Conservation (phyloP, 2,113 vertebrate genomes). For the Tricholaema leucomelas region DNA sequence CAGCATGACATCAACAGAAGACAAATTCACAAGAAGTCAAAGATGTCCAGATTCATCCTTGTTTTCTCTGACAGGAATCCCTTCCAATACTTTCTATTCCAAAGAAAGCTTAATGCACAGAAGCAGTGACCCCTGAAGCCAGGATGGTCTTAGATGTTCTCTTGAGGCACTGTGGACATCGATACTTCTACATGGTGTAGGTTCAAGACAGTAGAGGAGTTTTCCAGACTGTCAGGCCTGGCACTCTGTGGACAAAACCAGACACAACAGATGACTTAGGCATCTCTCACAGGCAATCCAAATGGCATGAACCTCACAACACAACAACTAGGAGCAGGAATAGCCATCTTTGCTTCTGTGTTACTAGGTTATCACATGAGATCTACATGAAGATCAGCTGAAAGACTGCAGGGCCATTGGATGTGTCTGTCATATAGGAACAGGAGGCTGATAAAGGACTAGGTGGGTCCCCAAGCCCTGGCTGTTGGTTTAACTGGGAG, state of each 20-base stretch:
- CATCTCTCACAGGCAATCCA: not conserved
- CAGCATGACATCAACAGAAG: not conserved
- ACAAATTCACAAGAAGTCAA: not conserved
- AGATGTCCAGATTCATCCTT: not conserved
- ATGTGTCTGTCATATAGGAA: not conserved
- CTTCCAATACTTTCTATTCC: not conserved
- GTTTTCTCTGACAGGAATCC: not conserved
- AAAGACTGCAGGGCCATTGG: not conserved
- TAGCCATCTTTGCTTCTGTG: not conserved
- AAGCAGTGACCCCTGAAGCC: not conserved
- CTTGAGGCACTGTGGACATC: not conserved
- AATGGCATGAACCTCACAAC: not conserved
- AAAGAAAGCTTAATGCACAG: not conserved
- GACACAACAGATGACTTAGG: not conserved
- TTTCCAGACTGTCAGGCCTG: not conserved
- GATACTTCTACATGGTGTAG: not conserved
- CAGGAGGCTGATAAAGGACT: constrained; percentile 7
- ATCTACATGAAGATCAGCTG: not conserved
- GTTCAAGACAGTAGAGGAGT: not conserved
- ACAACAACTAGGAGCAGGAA: not conserved
- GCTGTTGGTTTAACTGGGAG: constrained; percentile 7
- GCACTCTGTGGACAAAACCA: not conserved
- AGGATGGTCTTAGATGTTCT: not conserved
- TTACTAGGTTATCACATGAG: not conserved
- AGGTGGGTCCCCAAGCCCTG: not conserved